Base-by-base conservation (phyloP, 2,113 vertebrate genomes). In the Chamaea fasciata region DNA sequence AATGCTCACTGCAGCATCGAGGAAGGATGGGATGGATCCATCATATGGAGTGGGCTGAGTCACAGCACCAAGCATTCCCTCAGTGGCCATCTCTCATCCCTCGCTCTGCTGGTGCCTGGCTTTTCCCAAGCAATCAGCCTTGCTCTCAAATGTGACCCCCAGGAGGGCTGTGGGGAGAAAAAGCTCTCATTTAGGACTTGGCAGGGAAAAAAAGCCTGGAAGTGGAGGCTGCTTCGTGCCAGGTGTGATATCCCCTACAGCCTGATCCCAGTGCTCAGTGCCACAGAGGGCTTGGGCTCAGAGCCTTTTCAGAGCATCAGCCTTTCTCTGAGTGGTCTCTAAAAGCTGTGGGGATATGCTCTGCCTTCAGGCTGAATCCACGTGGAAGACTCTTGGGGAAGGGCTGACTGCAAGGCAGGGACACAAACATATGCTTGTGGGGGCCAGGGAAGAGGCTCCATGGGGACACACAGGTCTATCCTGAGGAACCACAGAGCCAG, bases 51-150 rank as follows among this genome's bases (percentile, higher is more conserved):
- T 18, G 28, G 62, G 56, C 59, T 75, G 95, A 81, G 47, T 89
- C 90, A 83, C 13, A 1, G 50, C 7, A 2, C 88, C 27, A 46
- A 90, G 75, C 63, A 21, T 62, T 90, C 75, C 50, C 47, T 92
- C 59, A 5, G 1, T 2, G n/a, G 55, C 64, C 74, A 53, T 35
- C 65, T 76, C 93, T 81, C 56, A 59, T 83, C 46, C 50, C 83
- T 85, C 0, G 0, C 50, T 83, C 63, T 0, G 7, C 83, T 60
- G 50, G 79, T 0, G 1, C 63, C 42, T 10, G 1, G 23, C 68
- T 94, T 80, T 91, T 87, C 76, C 83, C 68, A 30, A 9, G 89
- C 60, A 95, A 92, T 95, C 71, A 94, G 73, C 67, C 56, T 37
- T 81, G 73, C 77, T 94, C 68, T 92, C 68, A 59, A n/a, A 65